These are phyloP conservation scores for Drosophila carrolli DNA, from an alignment of 1,140 invertebrate genomes.

Conservation along the genomic window DNA sequence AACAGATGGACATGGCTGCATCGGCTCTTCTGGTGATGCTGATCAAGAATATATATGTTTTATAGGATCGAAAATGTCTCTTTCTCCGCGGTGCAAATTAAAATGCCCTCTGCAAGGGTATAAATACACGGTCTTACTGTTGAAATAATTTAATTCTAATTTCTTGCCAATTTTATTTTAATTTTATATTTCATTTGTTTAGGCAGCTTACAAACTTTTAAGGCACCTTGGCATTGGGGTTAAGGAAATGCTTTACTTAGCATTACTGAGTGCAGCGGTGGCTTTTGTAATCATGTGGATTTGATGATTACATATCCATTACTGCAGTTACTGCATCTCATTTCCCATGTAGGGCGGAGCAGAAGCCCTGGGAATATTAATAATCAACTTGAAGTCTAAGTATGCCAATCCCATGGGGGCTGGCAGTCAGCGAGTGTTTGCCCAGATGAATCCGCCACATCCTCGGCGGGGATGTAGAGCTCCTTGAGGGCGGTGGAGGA, in stretches of 20 bases:
- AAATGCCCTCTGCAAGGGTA: no score
- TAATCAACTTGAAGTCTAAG: constrained; percentile 53
- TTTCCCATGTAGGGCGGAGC: not conserved
- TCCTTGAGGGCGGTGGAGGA: constrained; percentile 24
- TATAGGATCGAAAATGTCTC: no score
- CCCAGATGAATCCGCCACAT: constrained; percentile 25
- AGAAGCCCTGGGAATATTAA: constrained; percentile 41
- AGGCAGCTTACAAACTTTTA: not conserved
- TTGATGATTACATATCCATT: constrained; percentile 24
- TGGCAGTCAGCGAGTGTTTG: constrained; percentile 24
- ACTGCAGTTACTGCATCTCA: constrained; percentile 32
- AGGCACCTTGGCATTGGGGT: constrained; percentile 1
- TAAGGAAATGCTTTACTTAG: no score
- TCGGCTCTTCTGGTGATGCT: no score
- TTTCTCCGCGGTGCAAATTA: no score
- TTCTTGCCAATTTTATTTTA: no score
- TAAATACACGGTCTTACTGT: no score
- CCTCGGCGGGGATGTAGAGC: constrained; percentile 3
- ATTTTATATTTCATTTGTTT: not conserved
- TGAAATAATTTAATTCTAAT: no score
- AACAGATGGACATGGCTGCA: no score
- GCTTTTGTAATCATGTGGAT: constrained; percentile 23
- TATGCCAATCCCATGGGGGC: constrained; percentile 45
- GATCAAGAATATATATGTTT: no score
- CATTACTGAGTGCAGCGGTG: not conserved